Conservation (phyloP, 1,140 invertebrate genomes). For the Cryptotermes secundus region DNA sequence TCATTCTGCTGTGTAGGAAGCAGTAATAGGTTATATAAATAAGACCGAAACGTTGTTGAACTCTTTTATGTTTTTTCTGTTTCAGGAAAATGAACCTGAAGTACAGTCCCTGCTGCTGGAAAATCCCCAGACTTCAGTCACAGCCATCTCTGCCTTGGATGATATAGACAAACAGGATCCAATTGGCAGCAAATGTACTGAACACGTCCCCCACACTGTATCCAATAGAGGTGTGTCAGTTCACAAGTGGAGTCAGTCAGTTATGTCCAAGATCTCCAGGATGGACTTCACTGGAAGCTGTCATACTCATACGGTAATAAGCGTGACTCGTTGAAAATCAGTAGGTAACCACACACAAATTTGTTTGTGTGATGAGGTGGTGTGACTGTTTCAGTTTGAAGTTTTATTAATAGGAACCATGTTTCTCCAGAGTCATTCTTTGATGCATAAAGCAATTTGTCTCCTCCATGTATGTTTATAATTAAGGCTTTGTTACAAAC, state of each 20-base stretch:
- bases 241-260: slow-evolving; percentile 54
- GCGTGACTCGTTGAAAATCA: too few relatives aligned
- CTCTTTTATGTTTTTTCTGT: neutral
- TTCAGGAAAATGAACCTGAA: neutral
- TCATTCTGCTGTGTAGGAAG: too few relatives aligned
- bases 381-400: too few relatives aligned
- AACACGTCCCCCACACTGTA: neutral
- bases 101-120: slow-evolving; percentile 14
- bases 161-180: slow-evolving; percentile 20
- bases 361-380: too few relatives aligned
- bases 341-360: too few relatives aligned
- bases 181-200: neutral
- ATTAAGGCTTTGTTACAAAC: too few relatives aligned
- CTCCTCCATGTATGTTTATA: too few relatives aligned
- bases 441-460: too few relatives aligned
- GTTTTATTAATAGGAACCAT: too few relatives aligned
- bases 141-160: neutral
- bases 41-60: too few relatives aligned
- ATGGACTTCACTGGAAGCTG: slow-evolving; percentile 70
- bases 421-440: too few relatives aligned
- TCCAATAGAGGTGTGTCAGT: slow-evolving; percentile 23
- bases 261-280: slow-evolving; percentile 67
- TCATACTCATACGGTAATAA: slow-evolving; percentile 60
- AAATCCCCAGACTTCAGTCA: slow-evolving; percentile 8
- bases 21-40: too few relatives aligned